A percentile compares a stretch with the other conserved stretches of the same genome.
phyloP scores from a whole-genome alignment of 2,888 invertebrate genomes.

The Meghimatium bilineatum region DNA sequence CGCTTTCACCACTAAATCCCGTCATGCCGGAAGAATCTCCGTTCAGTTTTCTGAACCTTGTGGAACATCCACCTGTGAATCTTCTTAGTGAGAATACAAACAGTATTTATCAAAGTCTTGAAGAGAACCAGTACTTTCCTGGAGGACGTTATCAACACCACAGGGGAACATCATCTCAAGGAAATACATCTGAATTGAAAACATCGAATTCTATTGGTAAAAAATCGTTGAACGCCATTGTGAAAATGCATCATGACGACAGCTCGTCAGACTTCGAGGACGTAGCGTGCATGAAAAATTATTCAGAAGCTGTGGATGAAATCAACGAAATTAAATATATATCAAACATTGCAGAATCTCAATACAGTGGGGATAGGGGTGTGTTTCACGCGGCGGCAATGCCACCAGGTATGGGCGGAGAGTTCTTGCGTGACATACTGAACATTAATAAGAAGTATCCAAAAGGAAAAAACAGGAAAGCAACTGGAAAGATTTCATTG shows the following conservation, averaged over 20 bases:
- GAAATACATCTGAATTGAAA: background rate
- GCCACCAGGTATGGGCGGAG: conserved; percentile 4
- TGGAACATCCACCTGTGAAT: conserved; percentile 27
- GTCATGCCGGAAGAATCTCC: conserved; percentile 19
- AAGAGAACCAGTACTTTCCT: conserved; percentile 18
- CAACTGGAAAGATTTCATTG: no score
- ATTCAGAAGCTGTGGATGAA: background rate
- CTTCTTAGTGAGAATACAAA: conserved; percentile 12
- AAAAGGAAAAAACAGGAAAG: no score
- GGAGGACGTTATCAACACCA: background rate
- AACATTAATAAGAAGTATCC: background rate
- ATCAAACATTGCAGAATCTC: conserved; percentile 19
- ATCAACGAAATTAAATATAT: conserved; percentile 8
- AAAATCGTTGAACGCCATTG: background rate
- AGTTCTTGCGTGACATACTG: background rate
- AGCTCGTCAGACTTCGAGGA: background rate
- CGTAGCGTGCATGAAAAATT: background rate
- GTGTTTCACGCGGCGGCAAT: background rate
- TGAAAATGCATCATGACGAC: no score
- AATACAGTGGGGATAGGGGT: background rate
- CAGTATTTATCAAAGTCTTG: background rate
- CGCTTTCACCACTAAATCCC: conserved; percentile 18
- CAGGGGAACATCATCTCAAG: background rate
- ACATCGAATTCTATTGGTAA: background rate
- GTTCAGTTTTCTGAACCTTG: conserved; percentile 24